Base-by-base conservation (phyloP, 2,113 vertebrate species). In the Leptocoma aspasia region DNA sequence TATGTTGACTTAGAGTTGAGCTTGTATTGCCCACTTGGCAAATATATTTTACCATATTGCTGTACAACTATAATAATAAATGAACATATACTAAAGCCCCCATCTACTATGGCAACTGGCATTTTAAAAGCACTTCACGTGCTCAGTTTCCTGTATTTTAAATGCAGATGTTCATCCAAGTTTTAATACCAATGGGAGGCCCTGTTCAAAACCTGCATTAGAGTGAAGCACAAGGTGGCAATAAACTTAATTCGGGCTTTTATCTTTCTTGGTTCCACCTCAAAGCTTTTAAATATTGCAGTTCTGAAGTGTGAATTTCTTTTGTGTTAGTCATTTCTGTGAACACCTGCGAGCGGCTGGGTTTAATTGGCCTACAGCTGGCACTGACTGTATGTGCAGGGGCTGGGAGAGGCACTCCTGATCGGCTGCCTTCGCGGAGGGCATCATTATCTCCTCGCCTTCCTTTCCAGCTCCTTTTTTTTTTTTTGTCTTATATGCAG, bases 341-440 rank as follows among this genome's bases (percentile, higher is more conserved):
- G 94, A 98, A 97, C 98, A 98, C 98, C 98, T 98, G 98, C 95
- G 96, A 98, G 97, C 96, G 95, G 96, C 97, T 98, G 96, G 96
- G 95, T 97, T 97, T 98, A 98, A 98, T 98, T 98, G 98, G 97
- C 91, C 97, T 96, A 95, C 98, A 98, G 98, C 98, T 98, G 98
- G 96, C 24, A 54, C 94, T 97, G 97, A 96, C 96, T 96, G 97
- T 90, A 63, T 89, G 95, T 27, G 92, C 77, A 90, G 97, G 91
- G 96, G 93, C 94, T 91, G 90, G 90, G 77, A 82, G 91, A 94
- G 90, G 85, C 56, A 52, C 92, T 54, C 76, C 71, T 88, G 47
- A 90, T 95, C 91, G 14, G 49, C 90, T 95, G 90, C 84, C 82
- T 97, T 85, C 81, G 3, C 14, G 15, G 50, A 50, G 37, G 94